A percentile compares a stretch with the other conserved stretches of the same genome.
Conservation (phyloP, 1,140 invertebrate species). For the Drosophila micromelanica region DNA sequence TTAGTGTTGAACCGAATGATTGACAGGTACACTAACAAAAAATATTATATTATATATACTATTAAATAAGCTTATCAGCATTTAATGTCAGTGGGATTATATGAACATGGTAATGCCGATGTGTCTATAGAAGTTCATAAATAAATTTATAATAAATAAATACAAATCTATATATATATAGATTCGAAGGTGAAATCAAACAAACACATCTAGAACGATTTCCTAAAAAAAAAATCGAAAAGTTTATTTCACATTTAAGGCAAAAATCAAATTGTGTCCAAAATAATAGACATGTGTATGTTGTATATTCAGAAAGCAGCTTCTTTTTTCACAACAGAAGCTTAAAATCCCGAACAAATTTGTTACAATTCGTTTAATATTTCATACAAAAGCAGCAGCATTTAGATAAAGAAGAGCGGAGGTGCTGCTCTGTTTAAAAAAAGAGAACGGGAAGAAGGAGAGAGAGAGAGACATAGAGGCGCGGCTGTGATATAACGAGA, state of each 20-base stretch:
- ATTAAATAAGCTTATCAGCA: no score
- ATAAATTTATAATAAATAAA: not conserved
- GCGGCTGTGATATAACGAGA: conserved; percentile 30
- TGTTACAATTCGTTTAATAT: not conserved
- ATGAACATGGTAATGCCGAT: no score
- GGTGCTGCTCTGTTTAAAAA: not conserved
- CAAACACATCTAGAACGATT: no score
- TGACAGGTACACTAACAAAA: conserved; percentile 5
- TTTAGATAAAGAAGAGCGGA: conserved; percentile 1
- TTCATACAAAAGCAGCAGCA: not conserved
- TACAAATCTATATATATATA: not conserved
- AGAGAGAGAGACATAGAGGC: not conserved
- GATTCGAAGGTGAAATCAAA: not conserved
- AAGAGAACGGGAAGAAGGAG: not conserved
- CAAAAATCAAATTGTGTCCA: not conserved
- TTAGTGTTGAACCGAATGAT: not conserved
- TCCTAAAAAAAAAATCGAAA: no score
- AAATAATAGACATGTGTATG: no score
- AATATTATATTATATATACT: no score
- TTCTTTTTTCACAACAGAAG: not conserved
- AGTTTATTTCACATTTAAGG: not conserved
- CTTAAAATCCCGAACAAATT: not conserved
- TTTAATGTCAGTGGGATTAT: no score
- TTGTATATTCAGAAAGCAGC: not conserved
- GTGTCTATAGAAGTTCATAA: no score